These are phyloP conservation scores for Odontocerum albicorne DNA, from an alignment of 2,888 invertebrate species.

Conservation along the genomic window DNA sequence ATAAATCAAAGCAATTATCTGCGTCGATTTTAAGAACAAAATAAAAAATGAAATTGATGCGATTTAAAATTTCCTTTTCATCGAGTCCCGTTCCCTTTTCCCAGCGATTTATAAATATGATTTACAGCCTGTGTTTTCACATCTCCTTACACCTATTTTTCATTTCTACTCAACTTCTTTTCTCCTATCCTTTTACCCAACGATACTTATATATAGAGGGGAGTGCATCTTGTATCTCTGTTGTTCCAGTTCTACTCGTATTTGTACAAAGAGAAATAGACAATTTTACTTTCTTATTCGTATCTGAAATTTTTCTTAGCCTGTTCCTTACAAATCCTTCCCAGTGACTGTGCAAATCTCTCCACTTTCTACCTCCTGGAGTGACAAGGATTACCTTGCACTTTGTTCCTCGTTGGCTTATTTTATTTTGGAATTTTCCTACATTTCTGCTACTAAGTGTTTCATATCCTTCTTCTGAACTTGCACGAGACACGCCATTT, in stretches of 20 bases:
- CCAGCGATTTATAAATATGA: constrained; percentile 21
- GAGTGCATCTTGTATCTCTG: constrained; percentile 18
- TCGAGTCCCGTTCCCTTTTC: neutral
- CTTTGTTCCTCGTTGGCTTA: constrained; percentile 34
- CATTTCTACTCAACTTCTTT: constrained; percentile 31
- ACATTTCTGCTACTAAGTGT: too few species aligned
- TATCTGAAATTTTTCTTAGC: too few species aligned
- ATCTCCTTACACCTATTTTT: constrained; percentile 36
- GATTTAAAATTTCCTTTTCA: too few species aligned
- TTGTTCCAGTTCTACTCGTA: constrained; percentile 1
- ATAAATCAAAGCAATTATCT: too few species aligned
- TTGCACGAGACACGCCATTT: too few species aligned
- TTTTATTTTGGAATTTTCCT: constrained; percentile 10
- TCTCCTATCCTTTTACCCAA: too few species aligned
- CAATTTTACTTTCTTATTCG: too few species aligned
- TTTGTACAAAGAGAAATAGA: too few species aligned
- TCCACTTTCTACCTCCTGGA: constrained; percentile 15
- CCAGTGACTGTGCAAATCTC: constrained; percentile 26
- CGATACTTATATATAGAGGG: too few species aligned
- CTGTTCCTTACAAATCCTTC: constrained; percentile 30
- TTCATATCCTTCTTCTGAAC: too few species aligned
- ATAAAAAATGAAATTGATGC: too few species aligned
- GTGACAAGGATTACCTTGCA: constrained; percentile 22
- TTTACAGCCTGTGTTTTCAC: constrained; percentile 36
- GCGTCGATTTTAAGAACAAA: too few species aligned